These are phyloP conservation scores for Cotesia chilonis DNA, from an alignment of 1,140 invertebrate genomes.

Conservation along the genomic window DNA sequence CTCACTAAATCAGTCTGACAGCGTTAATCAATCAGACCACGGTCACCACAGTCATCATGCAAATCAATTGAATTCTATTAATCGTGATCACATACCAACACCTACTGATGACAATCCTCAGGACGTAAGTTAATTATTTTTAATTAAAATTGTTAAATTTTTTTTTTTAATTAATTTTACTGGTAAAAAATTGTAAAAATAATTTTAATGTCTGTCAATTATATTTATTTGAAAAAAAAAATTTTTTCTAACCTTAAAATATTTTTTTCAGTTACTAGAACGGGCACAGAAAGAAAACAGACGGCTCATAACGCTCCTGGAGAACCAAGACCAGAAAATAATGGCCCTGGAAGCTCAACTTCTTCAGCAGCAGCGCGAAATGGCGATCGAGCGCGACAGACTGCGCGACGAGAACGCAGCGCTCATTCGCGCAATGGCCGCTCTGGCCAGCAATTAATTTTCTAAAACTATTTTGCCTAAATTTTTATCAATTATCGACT, in stretches of 20 bases:
- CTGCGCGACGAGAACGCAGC: slow-evolving; percentile 67
- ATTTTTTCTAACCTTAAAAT: no score
- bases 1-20: slow-evolving; percentile 61
- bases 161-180: neutral
- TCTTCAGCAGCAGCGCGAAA: slow-evolving; percentile 60
- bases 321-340: slow-evolving; percentile 69
- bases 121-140: slow-evolving; percentile 47
- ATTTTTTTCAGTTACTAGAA: slow-evolving; percentile 60
- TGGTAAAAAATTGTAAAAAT: no score
- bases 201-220: no score
- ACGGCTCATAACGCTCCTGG: slow-evolving; percentile 65
- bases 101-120: slow-evolving; percentile 60
- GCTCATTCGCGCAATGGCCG: slow-evolving; percentile 66
- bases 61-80: slow-evolving; percentile 42
- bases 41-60: slow-evolving; percentile 55
- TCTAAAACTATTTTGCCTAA: neutral
- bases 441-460: slow-evolving; percentile 57
- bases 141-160: neutral
- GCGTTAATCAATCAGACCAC: slow-evolving; percentile 52
- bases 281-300: slow-evolving; percentile 69
- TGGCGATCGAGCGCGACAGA: slow-evolving; percentile 64
- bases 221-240: no score
- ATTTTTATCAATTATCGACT: no score
- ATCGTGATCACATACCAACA: slow-evolving; percentile 54
- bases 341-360: slow-evolving; percentile 64